Evolutionary conservation across 2,888 invertebrate species (phyloP).

Genomic region (Ophraella communa): DNA sequence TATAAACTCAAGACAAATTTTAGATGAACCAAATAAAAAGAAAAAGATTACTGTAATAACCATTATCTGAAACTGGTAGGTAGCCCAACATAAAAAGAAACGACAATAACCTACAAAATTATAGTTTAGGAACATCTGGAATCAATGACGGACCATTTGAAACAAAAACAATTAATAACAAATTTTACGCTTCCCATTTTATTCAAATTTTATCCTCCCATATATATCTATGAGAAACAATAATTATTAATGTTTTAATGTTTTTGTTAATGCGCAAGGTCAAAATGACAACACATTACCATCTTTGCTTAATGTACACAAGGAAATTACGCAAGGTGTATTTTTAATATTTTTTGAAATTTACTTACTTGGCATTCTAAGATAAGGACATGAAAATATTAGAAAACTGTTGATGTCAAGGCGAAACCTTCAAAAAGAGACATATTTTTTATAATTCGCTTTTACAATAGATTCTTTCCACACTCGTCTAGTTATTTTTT

Average conservation of each 20-base stretch:
- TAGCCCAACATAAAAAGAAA: no score
- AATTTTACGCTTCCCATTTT: neutral
- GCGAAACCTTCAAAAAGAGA: neutral
- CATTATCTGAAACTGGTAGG: no score
- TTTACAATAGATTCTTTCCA: no score
- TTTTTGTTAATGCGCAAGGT: neutral
- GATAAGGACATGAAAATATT: slow-evolving; percentile 3
- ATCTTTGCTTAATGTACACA: neutral
- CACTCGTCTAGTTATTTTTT: no score
- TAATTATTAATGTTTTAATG: neutral
- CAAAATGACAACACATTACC: neutral
- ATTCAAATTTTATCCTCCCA: no score
- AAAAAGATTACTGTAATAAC: no score
- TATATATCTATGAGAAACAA: neutral
- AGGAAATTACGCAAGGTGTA: neutral
- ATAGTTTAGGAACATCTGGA: no score
- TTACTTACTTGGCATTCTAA: neutral
- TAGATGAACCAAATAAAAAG: no score
- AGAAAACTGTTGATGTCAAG: neutral
- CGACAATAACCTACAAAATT: no score
- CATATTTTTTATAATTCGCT: neutral
- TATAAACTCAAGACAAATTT: no score
- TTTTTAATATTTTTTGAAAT: neutral
- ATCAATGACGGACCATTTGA: no score
- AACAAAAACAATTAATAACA: neutral